phyloP scores from a whole-genome alignment of 2,888 invertebrate species.

The Xanthorhoe spadicearia region DNA sequence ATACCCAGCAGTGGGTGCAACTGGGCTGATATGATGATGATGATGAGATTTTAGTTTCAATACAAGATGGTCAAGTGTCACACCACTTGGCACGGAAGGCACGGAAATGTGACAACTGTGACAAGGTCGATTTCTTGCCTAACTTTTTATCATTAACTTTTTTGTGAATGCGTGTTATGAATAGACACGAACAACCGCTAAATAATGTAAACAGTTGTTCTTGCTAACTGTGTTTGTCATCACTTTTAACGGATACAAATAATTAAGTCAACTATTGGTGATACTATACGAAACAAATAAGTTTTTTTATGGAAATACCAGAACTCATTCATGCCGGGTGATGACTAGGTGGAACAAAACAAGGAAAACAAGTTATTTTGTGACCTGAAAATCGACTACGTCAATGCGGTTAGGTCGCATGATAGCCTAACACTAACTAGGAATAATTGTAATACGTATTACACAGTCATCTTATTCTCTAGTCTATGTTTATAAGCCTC shows the following conservation, averaged over 20 bases:
- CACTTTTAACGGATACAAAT: too few species aligned
- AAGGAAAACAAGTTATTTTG: constrained; percentile 15
- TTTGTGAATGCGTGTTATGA: constrained; percentile 18
- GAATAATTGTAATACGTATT: background rate
- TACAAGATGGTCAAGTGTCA: constrained; percentile 1
- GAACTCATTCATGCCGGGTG: constrained; percentile 17
- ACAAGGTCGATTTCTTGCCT: constrained; percentile 13
- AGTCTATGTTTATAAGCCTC: too few species aligned
- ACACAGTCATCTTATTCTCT: background rate
- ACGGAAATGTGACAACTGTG: constrained; percentile 31
- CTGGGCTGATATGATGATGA: too few species aligned
- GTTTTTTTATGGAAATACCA: constrained; percentile 20
- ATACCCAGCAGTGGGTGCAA: too few species aligned
- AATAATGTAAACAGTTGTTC: too few species aligned
- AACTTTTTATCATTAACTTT: constrained; percentile 21
- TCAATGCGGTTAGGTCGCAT: constrained; percentile 25
- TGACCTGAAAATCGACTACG: constrained; percentile 19
- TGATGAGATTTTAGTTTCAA: background rate
- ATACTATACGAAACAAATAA: background rate
- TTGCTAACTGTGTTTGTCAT: too few species aligned
- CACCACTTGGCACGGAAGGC: constrained; percentile 4
- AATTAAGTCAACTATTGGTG: too few species aligned
- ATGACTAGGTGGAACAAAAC: constrained; percentile 15
- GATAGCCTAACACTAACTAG: background rate
- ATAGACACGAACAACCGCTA: background rate